These are phyloP conservation scores for Lasius fuliginosus DNA, from an alignment of 2,888 invertebrate genomes.

Conservation along the genomic window DNA sequence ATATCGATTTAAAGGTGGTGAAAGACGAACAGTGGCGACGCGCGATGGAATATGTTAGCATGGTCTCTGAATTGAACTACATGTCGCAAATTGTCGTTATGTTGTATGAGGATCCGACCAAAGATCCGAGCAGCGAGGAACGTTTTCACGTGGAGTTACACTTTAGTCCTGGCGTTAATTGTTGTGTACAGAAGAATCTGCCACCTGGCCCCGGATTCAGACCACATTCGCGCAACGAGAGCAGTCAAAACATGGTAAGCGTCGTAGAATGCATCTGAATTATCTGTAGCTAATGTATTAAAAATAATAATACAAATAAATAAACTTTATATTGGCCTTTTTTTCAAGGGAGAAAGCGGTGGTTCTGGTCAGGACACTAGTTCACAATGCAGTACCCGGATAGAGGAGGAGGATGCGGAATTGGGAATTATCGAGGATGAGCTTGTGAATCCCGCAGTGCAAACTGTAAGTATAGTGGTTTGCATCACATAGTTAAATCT, in stretches of 20 bases:
- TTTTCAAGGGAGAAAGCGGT: slow-evolving; percentile 77
- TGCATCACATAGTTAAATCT: not conserved
- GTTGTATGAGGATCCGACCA: slow-evolving; percentile 99
- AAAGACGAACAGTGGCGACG: slow-evolving; percentile 99
- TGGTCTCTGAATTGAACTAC: slow-evolving; percentile 99
- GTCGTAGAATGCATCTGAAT: not conserved
- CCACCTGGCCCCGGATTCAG: slow-evolving; percentile 97
- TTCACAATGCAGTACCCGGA: slow-evolving; percentile 87
- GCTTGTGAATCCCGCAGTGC: slow-evolving; percentile 72
- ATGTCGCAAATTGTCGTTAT: slow-evolving; percentile 99
- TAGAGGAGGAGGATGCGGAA: slow-evolving; percentile 89
- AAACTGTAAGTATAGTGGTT: slow-evolving; percentile 72
- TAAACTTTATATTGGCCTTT: not conserved
- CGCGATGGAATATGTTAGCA: slow-evolving; percentile 99
- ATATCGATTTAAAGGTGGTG: slow-evolving; percentile 87
- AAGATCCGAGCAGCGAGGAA: slow-evolving; percentile 96
- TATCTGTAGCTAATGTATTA: not conserved
- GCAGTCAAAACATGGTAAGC: slow-evolving; percentile 87
- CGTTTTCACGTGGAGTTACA: slow-evolving; percentile 99
- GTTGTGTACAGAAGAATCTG: slow-evolving; percentile 97
- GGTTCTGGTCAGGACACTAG: slow-evolving; percentile 80
- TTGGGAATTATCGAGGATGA: slow-evolving; percentile 82
- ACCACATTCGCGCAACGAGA: slow-evolving; percentile 95
- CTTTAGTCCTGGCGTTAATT: slow-evolving; percentile 99
- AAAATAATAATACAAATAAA: slow-evolving; percentile 9